Evolutionary conservation across 2,888 invertebrate species (phyloP).

Genomic region (Parnassius orleans): DNA sequence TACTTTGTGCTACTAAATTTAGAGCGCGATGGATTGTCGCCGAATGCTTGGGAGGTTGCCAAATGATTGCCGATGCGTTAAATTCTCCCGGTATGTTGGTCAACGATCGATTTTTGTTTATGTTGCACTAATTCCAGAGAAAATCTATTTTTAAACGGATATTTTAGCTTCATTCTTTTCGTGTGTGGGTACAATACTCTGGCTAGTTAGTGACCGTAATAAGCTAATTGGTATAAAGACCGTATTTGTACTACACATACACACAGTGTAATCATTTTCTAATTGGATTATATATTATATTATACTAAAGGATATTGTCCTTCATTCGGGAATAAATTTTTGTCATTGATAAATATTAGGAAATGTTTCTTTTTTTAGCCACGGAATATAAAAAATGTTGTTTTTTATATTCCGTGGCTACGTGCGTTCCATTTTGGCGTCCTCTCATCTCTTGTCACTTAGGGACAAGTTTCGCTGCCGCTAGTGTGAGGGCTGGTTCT

Average conservation of each 20-base stretch:
- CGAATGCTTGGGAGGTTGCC: slow-evolving; percentile 68
- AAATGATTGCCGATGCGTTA: slow-evolving; percentile 67
- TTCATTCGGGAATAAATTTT: slow-evolving; percentile 1
- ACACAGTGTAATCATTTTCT: slow-evolving; percentile 14
- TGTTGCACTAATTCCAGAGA: slow-evolving; percentile 40
- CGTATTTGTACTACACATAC: slow-evolving; percentile 3
- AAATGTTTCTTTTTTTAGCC: too few relatives aligned
- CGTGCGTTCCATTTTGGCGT: too few relatives aligned
- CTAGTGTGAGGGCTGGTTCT: too few relatives aligned
- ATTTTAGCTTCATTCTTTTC: slow-evolving; percentile 6
- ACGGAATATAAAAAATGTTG: too few relatives aligned
- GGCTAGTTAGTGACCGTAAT: not conserved
- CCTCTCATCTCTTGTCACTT: too few relatives aligned
- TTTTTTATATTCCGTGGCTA: too few relatives aligned
- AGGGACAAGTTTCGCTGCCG: too few relatives aligned
- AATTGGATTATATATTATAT: slow-evolving; percentile 14
- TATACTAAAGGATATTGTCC: not conserved
- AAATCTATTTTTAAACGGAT: slow-evolving; percentile 20
- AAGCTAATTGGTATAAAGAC: slow-evolving; percentile 7
- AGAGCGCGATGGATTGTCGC: slow-evolving; percentile 63
- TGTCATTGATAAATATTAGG: slow-evolving; percentile 12
- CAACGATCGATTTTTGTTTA: slow-evolving; percentile 66
- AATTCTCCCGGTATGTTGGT: slow-evolving; percentile 68
- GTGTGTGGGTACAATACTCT: not conserved
- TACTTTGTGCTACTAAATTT: slow-evolving; percentile 58